Evolutionary conservation across 2,113 vertebrate genomes (phyloP), one percentile per base, ranked within the genome.

Genomic region (Montifringilla adamsi): DNA sequence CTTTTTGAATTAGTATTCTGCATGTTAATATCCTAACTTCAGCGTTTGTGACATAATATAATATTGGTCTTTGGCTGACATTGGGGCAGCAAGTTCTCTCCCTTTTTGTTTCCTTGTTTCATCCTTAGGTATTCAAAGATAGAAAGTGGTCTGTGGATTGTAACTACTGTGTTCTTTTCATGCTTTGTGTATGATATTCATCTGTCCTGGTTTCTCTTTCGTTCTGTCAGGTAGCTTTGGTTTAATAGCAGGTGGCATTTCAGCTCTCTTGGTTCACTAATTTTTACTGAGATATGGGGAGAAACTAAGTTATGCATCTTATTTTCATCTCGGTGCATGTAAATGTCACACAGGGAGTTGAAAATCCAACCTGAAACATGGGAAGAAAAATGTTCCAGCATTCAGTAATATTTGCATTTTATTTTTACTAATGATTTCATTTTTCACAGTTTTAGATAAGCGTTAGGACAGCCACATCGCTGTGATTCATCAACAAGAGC

Each of bases 391-490:
- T 90, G 64, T 92, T 94, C 35, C 78, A 89, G 86, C 73, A 96
- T 96, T 74, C 90, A 78, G 90, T 44, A 87, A 93, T 96, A 96
- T 97, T 96, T 97, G 94, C 97, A 97, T 97, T 96, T 97, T 96
- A 89, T 95, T 97, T 97, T 97, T 87, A 31, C 91, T 97, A 97
- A 97, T 37, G 70, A 97, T 81, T 90, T 97, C 79, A 97, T 98
- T 98, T 97, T 97, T 97, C 97, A 98, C 18, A 82, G 55, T n/a
- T 97, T 83, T 67, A 84, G 91, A 84, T 97, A 93, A 97, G 95
- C 6, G 2, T 77, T 96, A 89, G 89, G 90, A 96, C 94, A 95
- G 93, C 39, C 82, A 72, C 90, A 70, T 98, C 96, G 85, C 80
- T 84, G 66, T 89, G 95, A 97, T 97, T 95, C 94, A 97, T 96